Percentiles rank a stretch among this genome's conserved stretches.
Conservation (phyloP, 2,797 vertebrate genomes). For the Malurus leucopterus region DNA sequence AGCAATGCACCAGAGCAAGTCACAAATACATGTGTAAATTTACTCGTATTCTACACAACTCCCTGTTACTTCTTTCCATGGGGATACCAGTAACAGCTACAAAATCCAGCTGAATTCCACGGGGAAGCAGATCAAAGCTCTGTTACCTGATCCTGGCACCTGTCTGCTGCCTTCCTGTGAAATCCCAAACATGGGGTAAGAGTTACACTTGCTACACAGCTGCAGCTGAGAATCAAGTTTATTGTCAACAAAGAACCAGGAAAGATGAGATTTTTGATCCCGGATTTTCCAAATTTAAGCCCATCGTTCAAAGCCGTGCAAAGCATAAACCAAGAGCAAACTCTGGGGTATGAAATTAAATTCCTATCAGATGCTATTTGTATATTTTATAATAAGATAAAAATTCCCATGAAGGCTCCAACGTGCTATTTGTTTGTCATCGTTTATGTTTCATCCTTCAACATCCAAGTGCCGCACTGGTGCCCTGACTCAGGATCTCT, state of each 20-base stretch:
- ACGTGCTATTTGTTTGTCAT: background rate
- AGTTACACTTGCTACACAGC: background rate
- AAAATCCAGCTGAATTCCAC: background rate
- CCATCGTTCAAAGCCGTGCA: background rate
- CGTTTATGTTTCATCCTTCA: background rate
- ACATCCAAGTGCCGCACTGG: fast-evolving
- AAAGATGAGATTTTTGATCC: background rate
- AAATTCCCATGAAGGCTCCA: background rate
- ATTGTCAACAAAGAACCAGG: background rate
- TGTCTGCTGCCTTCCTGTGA: background rate
- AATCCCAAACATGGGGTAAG: background rate
- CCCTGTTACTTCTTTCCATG: background rate
- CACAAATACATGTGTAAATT: fast-evolving
- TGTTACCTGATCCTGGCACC: background rate
- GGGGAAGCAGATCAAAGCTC: background rate
- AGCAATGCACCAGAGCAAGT: background rate
- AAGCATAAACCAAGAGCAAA: background rate
- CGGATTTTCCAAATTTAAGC: background rate
- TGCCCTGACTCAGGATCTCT: background rate
- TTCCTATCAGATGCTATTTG: background rate
- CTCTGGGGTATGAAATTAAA: background rate
- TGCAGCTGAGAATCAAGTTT: background rate
- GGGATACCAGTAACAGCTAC: background rate
- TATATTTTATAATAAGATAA: background rate
- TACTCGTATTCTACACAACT: background rate